Conservation (phyloP, 1,140 invertebrate genomes). For the Drosophila chauvacae region DNA sequence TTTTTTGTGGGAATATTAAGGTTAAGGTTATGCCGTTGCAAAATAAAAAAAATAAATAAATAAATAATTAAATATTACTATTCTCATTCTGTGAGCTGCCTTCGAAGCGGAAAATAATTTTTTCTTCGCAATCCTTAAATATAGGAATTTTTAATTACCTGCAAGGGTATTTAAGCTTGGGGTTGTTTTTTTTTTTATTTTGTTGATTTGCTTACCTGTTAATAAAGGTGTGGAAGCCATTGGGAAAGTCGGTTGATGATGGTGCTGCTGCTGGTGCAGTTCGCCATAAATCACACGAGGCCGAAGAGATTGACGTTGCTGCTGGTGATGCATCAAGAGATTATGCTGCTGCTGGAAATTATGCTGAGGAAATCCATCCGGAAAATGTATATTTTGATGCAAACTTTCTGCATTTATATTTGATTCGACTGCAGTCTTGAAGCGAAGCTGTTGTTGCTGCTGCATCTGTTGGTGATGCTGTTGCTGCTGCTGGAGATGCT, state of each 20-base stretch:
- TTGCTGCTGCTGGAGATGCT: slow-evolving; percentile 40
- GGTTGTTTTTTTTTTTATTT: neutral
- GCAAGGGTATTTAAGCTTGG: no score
- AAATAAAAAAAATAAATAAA: no score
- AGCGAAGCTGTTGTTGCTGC: slow-evolving; percentile 25
- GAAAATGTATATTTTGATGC: slow-evolving; percentile 42
- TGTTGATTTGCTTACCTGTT: slow-evolving; percentile 19
- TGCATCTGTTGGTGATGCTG: slow-evolving; percentile 6
- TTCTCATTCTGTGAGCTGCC: no score
- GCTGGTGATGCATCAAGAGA: slow-evolving; percentile 50
- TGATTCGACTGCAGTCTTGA: slow-evolving; percentile 78
- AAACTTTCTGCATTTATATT: slow-evolving; percentile 67
- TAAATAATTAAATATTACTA: no score
- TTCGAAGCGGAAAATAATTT: no score
- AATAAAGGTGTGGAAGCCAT: slow-evolving; percentile 9
- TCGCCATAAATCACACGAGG: slow-evolving; percentile 54
- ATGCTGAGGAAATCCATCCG: slow-evolving; percentile 45
- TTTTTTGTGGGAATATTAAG: no score
- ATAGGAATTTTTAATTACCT: no score
- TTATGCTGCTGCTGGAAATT: slow-evolving; percentile 53
- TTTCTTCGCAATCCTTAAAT: no score
- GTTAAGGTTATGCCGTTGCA: no score
- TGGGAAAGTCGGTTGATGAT: slow-evolving; percentile 34
- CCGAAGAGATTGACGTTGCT: slow-evolving; percentile 55
- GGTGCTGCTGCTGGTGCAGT: slow-evolving; percentile 19